phyloP scores from a whole-genome alignment of 2,113 vertebrate species.

The Lepus timidus region DNA sequence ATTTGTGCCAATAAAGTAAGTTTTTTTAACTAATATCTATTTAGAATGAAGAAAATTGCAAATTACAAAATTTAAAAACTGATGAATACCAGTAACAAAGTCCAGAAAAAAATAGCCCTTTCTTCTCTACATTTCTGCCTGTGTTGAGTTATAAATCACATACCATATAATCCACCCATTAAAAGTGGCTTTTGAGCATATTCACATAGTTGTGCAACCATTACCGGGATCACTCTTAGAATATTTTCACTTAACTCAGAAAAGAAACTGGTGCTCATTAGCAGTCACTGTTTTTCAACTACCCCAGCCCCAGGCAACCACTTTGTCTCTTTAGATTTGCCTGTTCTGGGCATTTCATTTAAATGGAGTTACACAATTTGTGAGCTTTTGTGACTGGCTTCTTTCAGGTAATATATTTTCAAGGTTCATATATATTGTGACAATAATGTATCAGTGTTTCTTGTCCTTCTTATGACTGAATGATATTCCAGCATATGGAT shows the following conservation, averaged over 20 bases:
- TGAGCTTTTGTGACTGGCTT: conserved; percentile 44
- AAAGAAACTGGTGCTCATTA: conserved; percentile 22
- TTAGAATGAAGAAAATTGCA: neutral
- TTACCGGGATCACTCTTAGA: neutral
- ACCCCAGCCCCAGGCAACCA: neutral
- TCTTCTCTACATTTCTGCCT: neutral
- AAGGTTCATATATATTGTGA: conserved; percentile 24
- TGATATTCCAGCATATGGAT: neutral
- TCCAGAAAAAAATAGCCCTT: conserved; percentile 22
- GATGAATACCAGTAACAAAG: conserved; percentile 23
- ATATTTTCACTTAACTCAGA: neutral
- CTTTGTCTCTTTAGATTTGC: conserved; percentile 31
- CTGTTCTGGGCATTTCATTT: neutral
- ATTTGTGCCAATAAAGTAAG: neutral
- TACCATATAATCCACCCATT: neutral
- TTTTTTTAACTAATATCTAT: neutral
- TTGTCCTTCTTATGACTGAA: neutral
- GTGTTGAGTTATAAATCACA: conserved; percentile 6
- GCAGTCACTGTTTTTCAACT: neutral
- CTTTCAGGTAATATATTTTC: conserved; percentile 45
- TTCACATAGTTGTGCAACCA: conserved; percentile 12
- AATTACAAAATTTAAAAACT: conserved; percentile 45
- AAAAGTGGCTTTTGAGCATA: conserved; percentile 32
- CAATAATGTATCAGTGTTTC: neutral
- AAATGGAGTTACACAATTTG: conserved; percentile 1